These are phyloP conservation scores for Nannospalax galili DNA, from an alignment of 2,113 vertebrate species.

Conservation along the genomic window DNA sequence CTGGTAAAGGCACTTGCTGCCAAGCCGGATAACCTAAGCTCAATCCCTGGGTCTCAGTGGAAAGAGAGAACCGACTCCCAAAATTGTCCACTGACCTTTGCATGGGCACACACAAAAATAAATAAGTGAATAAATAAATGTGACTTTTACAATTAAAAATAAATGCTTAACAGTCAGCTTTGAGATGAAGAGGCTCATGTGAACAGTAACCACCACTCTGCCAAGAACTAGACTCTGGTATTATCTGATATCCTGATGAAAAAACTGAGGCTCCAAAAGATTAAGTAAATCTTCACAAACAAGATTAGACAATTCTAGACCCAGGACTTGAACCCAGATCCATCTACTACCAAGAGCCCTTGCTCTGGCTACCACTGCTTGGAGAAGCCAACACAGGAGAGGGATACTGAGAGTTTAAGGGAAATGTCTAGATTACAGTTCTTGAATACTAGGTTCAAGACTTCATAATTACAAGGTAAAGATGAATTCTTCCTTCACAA, in stretches of 20 bases:
- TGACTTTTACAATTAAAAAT: background rate
- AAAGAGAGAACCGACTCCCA: too few relatives aligned
- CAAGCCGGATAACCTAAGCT: background rate
- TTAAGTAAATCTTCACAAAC: background rate
- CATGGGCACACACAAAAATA: background rate
- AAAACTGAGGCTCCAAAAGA: background rate
- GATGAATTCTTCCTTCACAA: background rate
- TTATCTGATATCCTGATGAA: background rate
- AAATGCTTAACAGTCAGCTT: background rate
- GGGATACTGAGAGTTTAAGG: background rate
- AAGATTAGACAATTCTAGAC: background rate
- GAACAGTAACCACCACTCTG: too few relatives aligned
- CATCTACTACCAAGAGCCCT: background rate
- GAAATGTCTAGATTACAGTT: background rate
- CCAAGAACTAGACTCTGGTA: background rate
- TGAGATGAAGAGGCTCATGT: background rate
- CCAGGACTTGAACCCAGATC: background rate
- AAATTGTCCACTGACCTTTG: too few relatives aligned
- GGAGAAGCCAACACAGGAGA: background rate
- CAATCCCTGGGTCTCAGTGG: too few relatives aligned
- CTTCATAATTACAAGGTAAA: background rate
- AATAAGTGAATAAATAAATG: background rate
- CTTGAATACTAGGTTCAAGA: background rate
- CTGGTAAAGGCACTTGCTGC: background rate
- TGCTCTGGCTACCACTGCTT: background rate